Base-by-base conservation (phyloP, 2,113 vertebrate genomes). In the Oenanthe melanoleuca region DNA sequence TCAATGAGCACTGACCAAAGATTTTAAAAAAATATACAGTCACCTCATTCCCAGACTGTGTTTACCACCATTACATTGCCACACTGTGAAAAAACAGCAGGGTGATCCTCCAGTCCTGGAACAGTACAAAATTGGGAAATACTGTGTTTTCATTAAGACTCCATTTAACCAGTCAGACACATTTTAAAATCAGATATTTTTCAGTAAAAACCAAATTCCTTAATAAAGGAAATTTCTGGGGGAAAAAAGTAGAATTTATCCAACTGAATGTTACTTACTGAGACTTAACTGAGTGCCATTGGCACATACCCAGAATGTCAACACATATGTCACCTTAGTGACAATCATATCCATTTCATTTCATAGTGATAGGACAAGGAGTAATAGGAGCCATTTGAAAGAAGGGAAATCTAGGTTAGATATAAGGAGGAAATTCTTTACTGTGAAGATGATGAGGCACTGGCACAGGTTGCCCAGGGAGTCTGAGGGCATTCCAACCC, bases 401-500 rank as follows among this genome's bases (percentile, higher is more conserved):
- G 18, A 67, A 12, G 12, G 9, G 25, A 69, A 55, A 49, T 61
- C 40, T 26, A 55, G n/a, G 8, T 49, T 55, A 26, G 14, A 6
- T 34, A 34, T 16, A 19, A 69, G 18, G 47, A 55, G 24, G 12
- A 40, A 55, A 11, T 34, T 69, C 34, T 61, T 61, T 34, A 26
- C 9, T 20, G 10, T 55, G 55, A 22, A 53, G n/a, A n/a, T 42
- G 40, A 25, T 53, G n/a, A 69, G 31, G 26, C 49, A 42, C 14
- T 33, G 22, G 31, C 63, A 37, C 18, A 33, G 25, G 31, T 11
- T 70, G 5, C 18, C 14, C 11, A 28, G 55, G 14, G 25, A 55
- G 12, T 29, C 21, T 55, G 47, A 0, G 0, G 3, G 12, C 19
- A 26, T 55, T 47, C 55, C 63, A 63, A 3, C 9, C 14, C 40